Percentiles rank a stretch among this genome's conserved stretches.
These are phyloP conservation scores for Malurus leucopterus DNA, from an alignment of 2,797 vertebrate genomes.

Conservation along the genomic window DNA sequence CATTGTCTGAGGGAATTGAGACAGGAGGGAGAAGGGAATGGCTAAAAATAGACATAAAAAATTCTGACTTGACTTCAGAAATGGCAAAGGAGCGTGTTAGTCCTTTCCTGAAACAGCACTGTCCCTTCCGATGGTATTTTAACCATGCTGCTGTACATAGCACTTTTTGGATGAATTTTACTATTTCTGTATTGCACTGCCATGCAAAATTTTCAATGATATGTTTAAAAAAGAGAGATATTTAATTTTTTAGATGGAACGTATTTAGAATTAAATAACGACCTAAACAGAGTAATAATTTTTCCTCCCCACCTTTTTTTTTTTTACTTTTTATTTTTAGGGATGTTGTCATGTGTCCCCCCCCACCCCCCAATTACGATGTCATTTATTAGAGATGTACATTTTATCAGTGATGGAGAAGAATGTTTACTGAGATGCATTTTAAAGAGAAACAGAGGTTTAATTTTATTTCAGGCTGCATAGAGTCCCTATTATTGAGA, in stretches of 20 bases:
- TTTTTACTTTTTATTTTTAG: constrained; percentile 38
- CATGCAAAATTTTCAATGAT: constrained; percentile 72
- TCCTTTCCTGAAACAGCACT: neutral
- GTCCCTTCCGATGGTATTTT: constrained; percentile 27
- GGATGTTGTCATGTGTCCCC: neutral
- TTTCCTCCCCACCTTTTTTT: neutral
- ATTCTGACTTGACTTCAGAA: constrained; percentile 16
- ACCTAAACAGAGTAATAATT: neutral
- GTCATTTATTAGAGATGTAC: constrained; percentile 47
- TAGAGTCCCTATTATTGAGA: constrained; percentile 21
- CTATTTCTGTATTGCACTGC: constrained; percentile 79
- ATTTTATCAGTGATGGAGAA: constrained; percentile 44
- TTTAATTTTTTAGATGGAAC: constrained; percentile 55
- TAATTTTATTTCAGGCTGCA: constrained; percentile 53
- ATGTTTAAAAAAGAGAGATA: constrained; percentile 64
- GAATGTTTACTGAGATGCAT: constrained; percentile 46
- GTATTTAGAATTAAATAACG: constrained; percentile 45
- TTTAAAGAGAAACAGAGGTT: constrained; percentile 40
- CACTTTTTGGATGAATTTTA: constrained; percentile 70
- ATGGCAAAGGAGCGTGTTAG: neutral
- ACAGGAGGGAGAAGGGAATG: constrained; percentile 10
- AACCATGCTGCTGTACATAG: constrained; percentile 70
- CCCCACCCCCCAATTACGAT: neutral
- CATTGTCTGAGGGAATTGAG: neutral
- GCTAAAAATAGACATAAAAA: neutral